Evolutionary conservation across 2,888 invertebrate genomes (phyloP).

Genomic region (Apoda limacodes): DNA sequence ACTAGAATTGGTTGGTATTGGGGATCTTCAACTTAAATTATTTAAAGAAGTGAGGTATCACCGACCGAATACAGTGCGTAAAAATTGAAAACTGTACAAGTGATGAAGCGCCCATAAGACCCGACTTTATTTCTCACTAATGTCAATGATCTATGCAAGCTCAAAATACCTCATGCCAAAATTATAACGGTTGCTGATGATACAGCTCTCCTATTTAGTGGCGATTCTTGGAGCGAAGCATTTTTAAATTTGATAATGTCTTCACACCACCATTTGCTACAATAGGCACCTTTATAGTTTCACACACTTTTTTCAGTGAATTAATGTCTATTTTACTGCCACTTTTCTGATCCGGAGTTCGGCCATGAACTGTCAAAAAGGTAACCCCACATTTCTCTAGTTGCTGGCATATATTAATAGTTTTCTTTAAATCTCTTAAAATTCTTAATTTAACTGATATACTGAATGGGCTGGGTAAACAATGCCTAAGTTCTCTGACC

Average conservation of each 20-base stretch:
- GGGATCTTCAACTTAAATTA: no score
- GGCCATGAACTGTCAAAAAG: conserved; percentile 91
- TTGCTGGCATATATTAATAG: conserved; percentile 83
- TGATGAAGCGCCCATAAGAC: no score
- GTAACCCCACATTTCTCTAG: conserved; percentile 88
- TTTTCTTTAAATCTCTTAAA: conserved; percentile 74
- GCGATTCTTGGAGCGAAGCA: no score
- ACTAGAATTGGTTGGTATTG: no score
- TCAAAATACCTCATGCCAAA: no score
- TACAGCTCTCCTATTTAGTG: no score
- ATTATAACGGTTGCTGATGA: no score
- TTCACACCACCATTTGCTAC: conserved; percentile 94
- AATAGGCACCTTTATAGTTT: conserved; percentile 82
- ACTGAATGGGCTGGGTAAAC: conserved; percentile 79
- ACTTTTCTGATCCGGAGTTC: conserved; percentile 85
- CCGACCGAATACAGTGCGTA: no score
- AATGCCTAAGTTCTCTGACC: conserved; percentile 79
- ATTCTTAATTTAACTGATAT: conserved; percentile 94
- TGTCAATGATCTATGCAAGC: no score
- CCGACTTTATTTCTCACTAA: no score
- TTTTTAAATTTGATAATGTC: conserved; percentile 76
- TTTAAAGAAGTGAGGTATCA: no score
- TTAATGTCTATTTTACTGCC: conserved; percentile 78
- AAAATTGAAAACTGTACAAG: no score
- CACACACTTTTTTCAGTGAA: conserved; percentile 78